Percentiles rank a stretch among this genome's conserved stretches.
These are phyloP conservation scores for Euzophera pinguis DNA, from an alignment of 2,888 invertebrate genomes.

Conservation along the genomic window DNA sequence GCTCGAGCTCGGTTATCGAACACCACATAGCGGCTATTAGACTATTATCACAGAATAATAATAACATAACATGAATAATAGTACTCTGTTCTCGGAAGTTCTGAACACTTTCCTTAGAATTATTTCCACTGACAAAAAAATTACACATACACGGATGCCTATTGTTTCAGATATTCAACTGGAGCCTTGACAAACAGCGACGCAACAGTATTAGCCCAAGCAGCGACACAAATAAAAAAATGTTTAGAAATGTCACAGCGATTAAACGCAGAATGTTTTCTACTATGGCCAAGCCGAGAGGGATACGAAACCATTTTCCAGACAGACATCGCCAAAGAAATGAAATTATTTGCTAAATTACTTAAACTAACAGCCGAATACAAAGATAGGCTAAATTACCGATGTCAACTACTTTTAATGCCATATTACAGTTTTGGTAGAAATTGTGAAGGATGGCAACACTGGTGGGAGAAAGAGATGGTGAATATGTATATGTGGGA, in stretches of 20 bases:
- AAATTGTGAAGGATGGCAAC: conserved; percentile 32
- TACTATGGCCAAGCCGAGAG: conserved; percentile 81
- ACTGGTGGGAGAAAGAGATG: conserved; percentile 49
- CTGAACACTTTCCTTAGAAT: no score
- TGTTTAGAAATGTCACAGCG: conserved; percentile 81
- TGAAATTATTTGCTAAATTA: conserved; percentile 81
- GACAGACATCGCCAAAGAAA: conserved; percentile 79
- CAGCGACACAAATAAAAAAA: conserved; percentile 81
- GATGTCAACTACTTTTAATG: conserved; percentile 80
- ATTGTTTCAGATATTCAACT: conserved; percentile 70
- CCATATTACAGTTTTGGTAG: conserved; percentile 46
- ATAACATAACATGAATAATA: no score
- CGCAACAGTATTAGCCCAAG: conserved; percentile 77
- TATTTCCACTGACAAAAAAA: no score
- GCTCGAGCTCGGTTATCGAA: no score
- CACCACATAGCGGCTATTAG: no score
- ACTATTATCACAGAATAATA: no score
- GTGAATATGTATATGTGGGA: conserved; percentile 81
- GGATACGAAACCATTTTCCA: conserved; percentile 80
- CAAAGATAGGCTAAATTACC: conserved; percentile 81
- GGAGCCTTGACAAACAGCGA: conserved; percentile 82
- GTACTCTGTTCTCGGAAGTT: no score
- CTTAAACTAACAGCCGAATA: conserved; percentile 82
- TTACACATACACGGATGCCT: no score
- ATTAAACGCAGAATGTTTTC: conserved; percentile 80